Evolutionary conservation across 35 echinoderm and acorn worm genomes (phyloP).

Genomic region (Strongylocentrotus purpuratus): DNA sequence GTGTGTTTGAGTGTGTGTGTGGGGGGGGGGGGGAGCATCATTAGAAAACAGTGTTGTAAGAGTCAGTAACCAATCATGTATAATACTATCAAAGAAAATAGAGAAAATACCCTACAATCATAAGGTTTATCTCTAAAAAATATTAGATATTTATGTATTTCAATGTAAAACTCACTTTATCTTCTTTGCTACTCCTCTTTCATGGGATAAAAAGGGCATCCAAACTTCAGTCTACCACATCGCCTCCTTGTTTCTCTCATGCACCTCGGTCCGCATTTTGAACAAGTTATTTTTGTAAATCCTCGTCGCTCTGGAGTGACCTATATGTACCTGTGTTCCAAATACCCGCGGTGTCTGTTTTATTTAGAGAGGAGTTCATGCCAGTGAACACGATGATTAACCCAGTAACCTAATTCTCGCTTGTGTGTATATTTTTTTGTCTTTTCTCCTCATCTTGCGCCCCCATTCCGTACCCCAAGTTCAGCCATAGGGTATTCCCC

Average conservation of each 20-base stretch:
- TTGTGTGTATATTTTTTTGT: slow-evolving; percentile 1
- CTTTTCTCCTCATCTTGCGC: not conserved
- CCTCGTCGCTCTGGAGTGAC: not conserved
- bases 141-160: too few relatives aligned
- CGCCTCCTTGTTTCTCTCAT: not conserved
- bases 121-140: not conserved
- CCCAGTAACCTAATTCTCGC: slow-evolving; percentile 47
- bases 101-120: not conserved
- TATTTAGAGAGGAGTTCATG: not conserved
- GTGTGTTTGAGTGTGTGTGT: too few relatives aligned
- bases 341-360: not conserved
- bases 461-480: slow-evolving; percentile 23
- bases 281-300: not conserved
- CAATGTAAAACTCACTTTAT: not conserved
- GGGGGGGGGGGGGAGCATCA: too few relatives aligned
- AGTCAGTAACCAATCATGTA: not conserved
- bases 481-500: slow-evolving; percentile 38
- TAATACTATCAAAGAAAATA: not conserved
- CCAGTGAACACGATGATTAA: slow-evolving; percentile 32
- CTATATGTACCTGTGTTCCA: not conserved
- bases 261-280: not conserved
- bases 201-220: not conserved
- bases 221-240: not conserved
- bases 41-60: not conserved
- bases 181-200: not conserved